These are phyloP conservation scores for Monomorium pharaonis DNA, from an alignment of 1,140 invertebrate species.

Conservation along the genomic window DNA sequence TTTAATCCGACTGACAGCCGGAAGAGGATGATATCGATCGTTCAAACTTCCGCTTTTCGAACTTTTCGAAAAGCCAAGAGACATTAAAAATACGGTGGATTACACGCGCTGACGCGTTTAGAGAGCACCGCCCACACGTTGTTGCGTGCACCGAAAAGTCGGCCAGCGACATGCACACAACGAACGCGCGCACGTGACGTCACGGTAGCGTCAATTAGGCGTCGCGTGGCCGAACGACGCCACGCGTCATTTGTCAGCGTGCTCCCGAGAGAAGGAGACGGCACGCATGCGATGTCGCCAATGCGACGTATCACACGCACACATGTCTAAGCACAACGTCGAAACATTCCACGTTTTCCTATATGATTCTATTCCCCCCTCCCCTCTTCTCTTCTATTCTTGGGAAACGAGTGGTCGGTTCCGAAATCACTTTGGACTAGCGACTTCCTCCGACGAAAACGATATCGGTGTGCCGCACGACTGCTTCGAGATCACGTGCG, in stretches of 20 bases:
- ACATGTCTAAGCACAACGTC: constrained; percentile 20
- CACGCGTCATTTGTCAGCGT: constrained; percentile 82
- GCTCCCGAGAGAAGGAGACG: constrained; percentile 55
- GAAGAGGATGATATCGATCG: background rate
- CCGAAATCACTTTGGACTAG: constrained; percentile 37
- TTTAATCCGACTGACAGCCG: background rate
- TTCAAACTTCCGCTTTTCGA: background rate
- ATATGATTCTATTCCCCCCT: background rate
- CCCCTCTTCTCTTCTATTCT: background rate
- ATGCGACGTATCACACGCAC: background rate
- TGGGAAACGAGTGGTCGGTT: constrained; percentile 39
- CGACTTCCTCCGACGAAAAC: constrained; percentile 11
- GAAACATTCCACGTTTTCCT: constrained; percentile 51
- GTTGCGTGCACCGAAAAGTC: constrained; percentile 51
- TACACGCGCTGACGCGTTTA: constrained; percentile 31
- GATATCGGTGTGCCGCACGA: background rate
- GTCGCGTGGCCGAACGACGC: constrained; percentile 78
- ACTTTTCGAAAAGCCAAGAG: background rate
- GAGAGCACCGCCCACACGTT: background rate
- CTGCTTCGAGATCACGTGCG: constrained; percentile 12
- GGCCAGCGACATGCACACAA: constrained; percentile 3
- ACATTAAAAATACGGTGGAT: background rate
- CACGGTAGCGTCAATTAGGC: constrained; percentile 80
- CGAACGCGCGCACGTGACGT: constrained; percentile 75
- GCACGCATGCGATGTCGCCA: background rate